phyloP scores from a whole-genome alignment of 2,113 vertebrate genomes.

The Mesitornis unicolor region DNA sequence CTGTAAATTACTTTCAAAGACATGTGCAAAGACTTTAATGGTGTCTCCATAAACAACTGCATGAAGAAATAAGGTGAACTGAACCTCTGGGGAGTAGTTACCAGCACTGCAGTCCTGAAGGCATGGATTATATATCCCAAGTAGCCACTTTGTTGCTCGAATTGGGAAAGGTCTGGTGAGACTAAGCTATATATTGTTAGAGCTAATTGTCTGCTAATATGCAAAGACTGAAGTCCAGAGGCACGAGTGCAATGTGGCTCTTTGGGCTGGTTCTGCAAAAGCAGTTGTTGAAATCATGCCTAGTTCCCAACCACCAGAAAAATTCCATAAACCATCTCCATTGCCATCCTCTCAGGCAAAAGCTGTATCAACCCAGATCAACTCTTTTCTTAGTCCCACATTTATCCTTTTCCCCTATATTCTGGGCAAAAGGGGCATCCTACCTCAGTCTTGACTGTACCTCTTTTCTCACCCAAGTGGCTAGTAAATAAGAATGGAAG shows the following conservation, averaged over 20 bases:
- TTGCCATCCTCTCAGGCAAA: not conserved
- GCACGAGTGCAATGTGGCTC: not conserved
- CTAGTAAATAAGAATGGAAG: not conserved
- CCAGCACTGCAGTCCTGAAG: not conserved
- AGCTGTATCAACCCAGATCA: not conserved
- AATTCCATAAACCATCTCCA: not conserved
- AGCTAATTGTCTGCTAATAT: not conserved
- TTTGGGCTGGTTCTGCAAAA: not conserved
- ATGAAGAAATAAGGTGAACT: not conserved
- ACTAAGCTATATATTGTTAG: not conserved
- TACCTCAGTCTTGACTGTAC: not conserved
- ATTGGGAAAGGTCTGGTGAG: not conserved
- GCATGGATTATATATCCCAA: not conserved
- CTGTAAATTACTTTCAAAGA: constrained; percentile 36
- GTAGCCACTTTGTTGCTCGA: not conserved
- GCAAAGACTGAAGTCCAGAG: not conserved
- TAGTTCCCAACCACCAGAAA: not conserved
- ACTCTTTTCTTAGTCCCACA: not conserved
- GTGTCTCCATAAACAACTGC: constrained; percentile 8
- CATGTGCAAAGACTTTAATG: not conserved
- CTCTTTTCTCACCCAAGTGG: not conserved
- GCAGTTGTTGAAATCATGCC: not conserved
- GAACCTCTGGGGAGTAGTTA: not conserved
- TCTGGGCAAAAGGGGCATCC: not conserved
- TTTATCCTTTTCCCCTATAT: not conserved